These are phyloP conservation scores for Argyresthia albistria DNA, from an alignment of 2,888 invertebrate species.

Conservation along the genomic window DNA sequence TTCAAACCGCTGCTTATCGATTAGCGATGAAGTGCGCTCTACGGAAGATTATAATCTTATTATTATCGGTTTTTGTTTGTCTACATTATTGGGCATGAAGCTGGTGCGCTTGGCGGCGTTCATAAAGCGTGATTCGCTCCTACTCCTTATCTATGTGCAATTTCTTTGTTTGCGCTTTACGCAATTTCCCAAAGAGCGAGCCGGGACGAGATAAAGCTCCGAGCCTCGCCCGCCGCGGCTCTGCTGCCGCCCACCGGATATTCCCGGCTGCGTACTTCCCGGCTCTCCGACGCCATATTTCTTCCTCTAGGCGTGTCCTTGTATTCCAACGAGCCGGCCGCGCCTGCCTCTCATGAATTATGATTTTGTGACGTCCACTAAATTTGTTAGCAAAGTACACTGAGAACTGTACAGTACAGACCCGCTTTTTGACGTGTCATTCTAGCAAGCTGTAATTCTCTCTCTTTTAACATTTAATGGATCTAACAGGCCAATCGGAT, in stretches of 20 bases:
- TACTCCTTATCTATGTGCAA: constrained; percentile 50
- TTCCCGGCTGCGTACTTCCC: constrained; percentile 22
- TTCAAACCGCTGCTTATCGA: neutral
- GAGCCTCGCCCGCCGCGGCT: constrained; percentile 20
- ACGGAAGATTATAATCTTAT: constrained; percentile 2
- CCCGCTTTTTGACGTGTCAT: constrained; percentile 12
- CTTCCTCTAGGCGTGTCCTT: constrained; percentile 25
- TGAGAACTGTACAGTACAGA: constrained; percentile 2
- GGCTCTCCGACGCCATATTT: constrained; percentile 27
- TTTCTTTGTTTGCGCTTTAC: constrained; percentile 62
- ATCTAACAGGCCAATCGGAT: neutral
- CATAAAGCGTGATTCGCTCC: constrained; percentile 37
- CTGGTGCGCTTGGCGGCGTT: constrained; percentile 15
- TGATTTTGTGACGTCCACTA: constrained; percentile 40
- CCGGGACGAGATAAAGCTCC: constrained; percentile 41
- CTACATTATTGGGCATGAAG: constrained; percentile 3
- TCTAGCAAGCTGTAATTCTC: neutral
- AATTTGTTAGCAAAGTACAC: constrained; percentile 25
- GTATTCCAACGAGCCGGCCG: constrained; percentile 21
- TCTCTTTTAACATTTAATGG: neutral
- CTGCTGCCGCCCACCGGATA: constrained; percentile 34
- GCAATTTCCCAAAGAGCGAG: constrained; percentile 54
- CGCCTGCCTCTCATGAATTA: constrained; percentile 32
- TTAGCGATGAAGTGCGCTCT: neutral
- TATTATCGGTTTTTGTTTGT: constrained; percentile 5